Conservation (phyloP, 2,888 invertebrate genomes). For the Drosophila pullipes region DNA sequence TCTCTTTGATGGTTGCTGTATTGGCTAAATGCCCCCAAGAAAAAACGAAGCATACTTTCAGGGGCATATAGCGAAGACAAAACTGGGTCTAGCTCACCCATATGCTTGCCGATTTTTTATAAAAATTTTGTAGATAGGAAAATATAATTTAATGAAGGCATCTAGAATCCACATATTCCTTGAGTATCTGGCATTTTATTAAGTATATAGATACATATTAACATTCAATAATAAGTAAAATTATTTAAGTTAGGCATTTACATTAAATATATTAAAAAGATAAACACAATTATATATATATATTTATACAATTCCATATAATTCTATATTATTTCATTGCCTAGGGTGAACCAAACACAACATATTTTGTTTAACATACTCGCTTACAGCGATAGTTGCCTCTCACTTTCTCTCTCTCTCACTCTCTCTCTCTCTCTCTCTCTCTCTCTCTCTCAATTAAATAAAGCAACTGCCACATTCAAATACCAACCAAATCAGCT, state of each 20-base stretch:
- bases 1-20: background rate
- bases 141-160: background rate
- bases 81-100: background rate
- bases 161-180: no score
- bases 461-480: constrained; percentile 71
- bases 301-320: background rate
- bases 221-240: background rate
- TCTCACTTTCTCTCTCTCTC: background rate
- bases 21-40: background rate
- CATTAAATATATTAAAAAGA: background rate
- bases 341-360: background rate
- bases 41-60: background rate
- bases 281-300: background rate
- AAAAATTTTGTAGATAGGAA: background rate
- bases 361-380: background rate
- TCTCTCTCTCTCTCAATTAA: constrained; percentile 41
- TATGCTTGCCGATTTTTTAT: background rate
- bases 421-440: background rate
- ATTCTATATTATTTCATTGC: background rate
- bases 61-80: background rate
- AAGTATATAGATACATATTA: no score
- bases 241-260: no score
- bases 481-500: constrained; percentile 35
- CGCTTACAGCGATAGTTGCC: background rate
- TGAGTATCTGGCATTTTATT: no score